phyloP scores from a whole-genome alignment of 2,888 invertebrate genomes.

The Harpagoxenus sublaevis region DNA sequence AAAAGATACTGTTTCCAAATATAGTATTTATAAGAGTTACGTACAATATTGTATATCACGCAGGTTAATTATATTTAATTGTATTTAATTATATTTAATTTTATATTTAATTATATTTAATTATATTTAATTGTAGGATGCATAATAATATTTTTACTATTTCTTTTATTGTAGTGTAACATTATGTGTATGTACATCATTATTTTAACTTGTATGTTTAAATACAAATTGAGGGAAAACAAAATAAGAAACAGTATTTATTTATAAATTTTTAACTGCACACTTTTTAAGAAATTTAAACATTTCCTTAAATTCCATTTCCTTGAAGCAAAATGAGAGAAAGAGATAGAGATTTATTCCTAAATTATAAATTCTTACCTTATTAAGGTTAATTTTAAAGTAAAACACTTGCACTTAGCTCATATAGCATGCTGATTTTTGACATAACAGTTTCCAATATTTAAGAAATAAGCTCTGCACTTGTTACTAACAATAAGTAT shows the following conservation, averaged over 20 bases:
- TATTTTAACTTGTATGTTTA: not conserved
- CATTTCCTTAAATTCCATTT: not conserved
- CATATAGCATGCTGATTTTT: not conserved
- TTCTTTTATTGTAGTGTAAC: not conserved
- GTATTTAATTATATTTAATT: too few species aligned
- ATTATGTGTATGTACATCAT: not conserved
- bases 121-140: not conserved
- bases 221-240: not conserved
- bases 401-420: not conserved
- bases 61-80: constrained; percentile 14
- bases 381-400: not conserved
- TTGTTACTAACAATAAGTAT: not conserved
- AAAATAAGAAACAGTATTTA: not conserved
- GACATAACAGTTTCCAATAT: not conserved
- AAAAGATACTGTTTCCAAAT: not conserved
- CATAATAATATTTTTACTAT: not conserved
- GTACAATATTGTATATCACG: not conserved
- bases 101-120: constrained; percentile 27
- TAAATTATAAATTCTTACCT: not conserved
- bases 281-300: not conserved
- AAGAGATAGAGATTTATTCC: not conserved
- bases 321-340: not conserved
- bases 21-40: not conserved
- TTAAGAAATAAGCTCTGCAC: not conserved
- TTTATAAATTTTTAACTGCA: not conserved